These are phyloP conservation scores for Mus spretus DNA, from an alignment of 2,797 vertebrate genomes.

Conservation along the genomic window DNA sequence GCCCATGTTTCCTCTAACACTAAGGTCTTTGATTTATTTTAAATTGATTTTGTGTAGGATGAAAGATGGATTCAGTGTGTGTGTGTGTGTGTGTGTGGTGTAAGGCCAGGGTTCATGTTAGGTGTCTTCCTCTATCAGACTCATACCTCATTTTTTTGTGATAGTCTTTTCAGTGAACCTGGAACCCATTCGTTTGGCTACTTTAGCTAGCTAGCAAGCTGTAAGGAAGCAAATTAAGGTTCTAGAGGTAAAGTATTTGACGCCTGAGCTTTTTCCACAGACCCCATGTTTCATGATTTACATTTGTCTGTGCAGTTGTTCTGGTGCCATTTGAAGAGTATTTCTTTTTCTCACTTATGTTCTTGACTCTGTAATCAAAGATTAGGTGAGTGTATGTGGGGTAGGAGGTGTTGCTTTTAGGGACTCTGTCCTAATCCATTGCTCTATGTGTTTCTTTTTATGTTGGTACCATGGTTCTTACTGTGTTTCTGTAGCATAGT, in stretches of 20 bases:
- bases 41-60: background rate
- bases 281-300: background rate
- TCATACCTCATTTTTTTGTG: background rate
- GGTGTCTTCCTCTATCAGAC: background rate
- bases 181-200: background rate
- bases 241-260: background rate
- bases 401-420: background rate
- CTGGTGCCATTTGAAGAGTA: background rate
- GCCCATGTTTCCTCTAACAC: background rate
- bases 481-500: background rate
- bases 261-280: background rate
- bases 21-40: background rate
- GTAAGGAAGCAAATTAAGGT: background rate
- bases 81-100: background rate
- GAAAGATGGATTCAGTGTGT: background rate
- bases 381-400: background rate
- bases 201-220: background rate
- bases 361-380: background rate
- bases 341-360: background rate
- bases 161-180: background rate
- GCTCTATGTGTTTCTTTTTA: background rate
- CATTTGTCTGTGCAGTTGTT: background rate
- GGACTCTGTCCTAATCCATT: background rate
- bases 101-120: background rate
- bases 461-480: background rate